Evolutionary conservation across 1,140 invertebrate genomes (phyloP).

Genomic region (Papilio machaon): DNA sequence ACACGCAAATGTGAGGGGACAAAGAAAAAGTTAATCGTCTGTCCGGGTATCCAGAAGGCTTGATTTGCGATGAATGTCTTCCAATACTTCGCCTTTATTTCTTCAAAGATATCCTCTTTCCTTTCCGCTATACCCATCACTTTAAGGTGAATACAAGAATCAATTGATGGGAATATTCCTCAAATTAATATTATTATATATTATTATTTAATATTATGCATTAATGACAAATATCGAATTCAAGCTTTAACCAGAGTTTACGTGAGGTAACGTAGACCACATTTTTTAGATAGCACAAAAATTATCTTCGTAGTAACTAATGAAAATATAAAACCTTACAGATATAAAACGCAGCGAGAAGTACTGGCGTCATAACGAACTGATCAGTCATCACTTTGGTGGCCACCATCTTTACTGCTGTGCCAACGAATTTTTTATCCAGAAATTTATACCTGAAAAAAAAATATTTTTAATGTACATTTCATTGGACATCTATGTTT

Average conservation of each 20-base stretch:
- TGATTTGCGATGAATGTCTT: conserved; percentile 89
- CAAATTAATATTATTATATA: too few species aligned
- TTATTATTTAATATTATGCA: too few species aligned
- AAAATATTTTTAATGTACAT: background rate
- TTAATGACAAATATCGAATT: too few species aligned
- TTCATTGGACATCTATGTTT: background rate
- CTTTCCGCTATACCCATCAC: conserved; percentile 89
- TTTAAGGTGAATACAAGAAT: conserved; percentile 65
- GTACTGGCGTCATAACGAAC: conserved; percentile 87
- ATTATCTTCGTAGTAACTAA: background rate
- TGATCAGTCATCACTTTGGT: conserved; percentile 90
- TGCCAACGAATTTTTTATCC: conserved; percentile 87
- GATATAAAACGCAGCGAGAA: conserved; percentile 87
- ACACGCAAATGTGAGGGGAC: conserved; percentile 86
- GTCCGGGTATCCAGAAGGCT: conserved; percentile 90
- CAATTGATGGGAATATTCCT: too few species aligned
- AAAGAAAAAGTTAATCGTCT: conserved; percentile 88
- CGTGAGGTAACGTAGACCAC: too few species aligned
- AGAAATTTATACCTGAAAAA: conserved; percentile 89
- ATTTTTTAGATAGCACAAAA: too few species aligned
- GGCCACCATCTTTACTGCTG: conserved; percentile 83
- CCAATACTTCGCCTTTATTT: conserved; percentile 87
- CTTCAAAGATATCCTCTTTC: conserved; percentile 85
- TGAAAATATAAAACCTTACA: conserved; percentile 78
- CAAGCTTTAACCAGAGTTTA: too few species aligned